phyloP scores from a whole-genome alignment of 2,113 vertebrate species.

The Gallinago jamesoni region DNA sequence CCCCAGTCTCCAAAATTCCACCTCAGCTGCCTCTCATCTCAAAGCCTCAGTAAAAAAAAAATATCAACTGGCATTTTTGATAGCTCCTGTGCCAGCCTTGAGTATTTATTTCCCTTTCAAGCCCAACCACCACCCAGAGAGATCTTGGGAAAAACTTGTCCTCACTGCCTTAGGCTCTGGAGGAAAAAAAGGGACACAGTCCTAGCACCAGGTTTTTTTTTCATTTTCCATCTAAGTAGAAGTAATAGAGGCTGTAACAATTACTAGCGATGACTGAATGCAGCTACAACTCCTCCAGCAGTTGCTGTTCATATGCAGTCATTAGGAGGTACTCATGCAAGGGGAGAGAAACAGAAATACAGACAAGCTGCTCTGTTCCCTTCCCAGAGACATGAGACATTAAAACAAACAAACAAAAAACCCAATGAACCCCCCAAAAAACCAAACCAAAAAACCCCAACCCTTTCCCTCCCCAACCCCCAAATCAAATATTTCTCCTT shows the following conservation, averaged over 20 bases:
- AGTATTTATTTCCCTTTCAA: neutral
- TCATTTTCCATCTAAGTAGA: neutral
- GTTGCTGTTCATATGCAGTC: neutral
- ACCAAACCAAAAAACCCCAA: neutral
- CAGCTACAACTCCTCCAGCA: neutral
- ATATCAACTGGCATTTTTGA: neutral
- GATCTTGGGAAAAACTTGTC: accelerated
- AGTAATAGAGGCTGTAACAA: neutral
- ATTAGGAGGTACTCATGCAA: neutral
- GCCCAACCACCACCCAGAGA: neutral
- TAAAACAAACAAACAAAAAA: neutral
- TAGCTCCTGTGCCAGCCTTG: neutral
- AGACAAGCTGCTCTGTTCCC: neutral
- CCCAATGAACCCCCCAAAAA: no score
- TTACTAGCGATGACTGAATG: neutral
- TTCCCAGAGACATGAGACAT: neutral
- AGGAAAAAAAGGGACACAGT: neutral
- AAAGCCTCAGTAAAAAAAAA: neutral
- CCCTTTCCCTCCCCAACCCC: no score
- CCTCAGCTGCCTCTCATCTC: neutral
- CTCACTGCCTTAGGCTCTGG: neutral
- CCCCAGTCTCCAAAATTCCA: neutral
- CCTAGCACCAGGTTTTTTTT: neutral
- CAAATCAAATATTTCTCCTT: neutral
- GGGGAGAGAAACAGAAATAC: neutral